A percentile compares a stretch with the other conserved stretches of the same genome.
Conservation (phyloP, 2,113 vertebrate genomes). For the Sminthopsis crassicaudata region DNA sequence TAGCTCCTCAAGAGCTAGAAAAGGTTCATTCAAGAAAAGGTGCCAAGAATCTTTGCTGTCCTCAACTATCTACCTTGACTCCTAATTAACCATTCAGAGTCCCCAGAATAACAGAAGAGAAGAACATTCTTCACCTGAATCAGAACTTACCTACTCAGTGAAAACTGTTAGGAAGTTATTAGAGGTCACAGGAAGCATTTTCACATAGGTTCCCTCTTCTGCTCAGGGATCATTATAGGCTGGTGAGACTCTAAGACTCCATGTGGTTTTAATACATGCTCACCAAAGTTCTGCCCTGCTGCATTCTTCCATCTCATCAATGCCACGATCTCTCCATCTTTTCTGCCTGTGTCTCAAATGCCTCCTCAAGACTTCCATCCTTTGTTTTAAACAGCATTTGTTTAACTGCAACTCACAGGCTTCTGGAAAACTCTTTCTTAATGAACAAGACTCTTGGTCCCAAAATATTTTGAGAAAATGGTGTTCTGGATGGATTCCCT, state of each 20-base stretch:
- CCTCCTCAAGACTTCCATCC: neutral
- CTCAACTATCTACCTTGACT: neutral
- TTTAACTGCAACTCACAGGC: neutral
- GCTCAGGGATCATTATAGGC: too few species aligned
- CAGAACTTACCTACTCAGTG: neutral
- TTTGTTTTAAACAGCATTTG: neutral
- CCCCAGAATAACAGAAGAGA: neutral
- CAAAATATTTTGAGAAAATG: neutral
- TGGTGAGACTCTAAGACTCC: neutral
- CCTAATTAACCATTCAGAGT: neutral
- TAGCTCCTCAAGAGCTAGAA: too few species aligned
- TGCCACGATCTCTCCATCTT: neutral
- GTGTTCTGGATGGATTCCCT: neutral
- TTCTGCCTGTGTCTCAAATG: neutral
- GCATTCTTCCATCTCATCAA: neutral
- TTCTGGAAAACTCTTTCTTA: neutral
- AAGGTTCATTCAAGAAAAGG: too few species aligned
- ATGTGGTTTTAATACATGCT: neutral
- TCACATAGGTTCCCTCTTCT: neutral
- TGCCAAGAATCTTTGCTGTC: neutral
- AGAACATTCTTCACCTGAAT: neutral
- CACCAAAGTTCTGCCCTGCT: neutral
- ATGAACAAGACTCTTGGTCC: neutral
- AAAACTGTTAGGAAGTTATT: neutral
- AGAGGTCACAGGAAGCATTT: neutral